phyloP scores from a whole-genome alignment of 2,113 vertebrate genomes.

The Pseudorectes ferrugineus region DNA sequence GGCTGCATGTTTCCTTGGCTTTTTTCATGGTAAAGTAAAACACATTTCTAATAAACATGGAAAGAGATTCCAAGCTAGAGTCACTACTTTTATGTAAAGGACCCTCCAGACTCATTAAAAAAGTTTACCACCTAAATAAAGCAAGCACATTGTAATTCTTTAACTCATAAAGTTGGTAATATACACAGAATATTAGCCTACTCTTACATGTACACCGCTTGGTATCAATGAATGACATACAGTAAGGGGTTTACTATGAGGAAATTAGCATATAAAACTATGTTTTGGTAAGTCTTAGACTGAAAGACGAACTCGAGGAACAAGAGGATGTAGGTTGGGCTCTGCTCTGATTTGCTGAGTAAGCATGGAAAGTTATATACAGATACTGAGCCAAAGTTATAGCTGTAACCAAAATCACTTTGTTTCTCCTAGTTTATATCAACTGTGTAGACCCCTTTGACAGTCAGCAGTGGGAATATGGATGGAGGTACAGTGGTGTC shows the following conservation, averaged over 20 bases:
- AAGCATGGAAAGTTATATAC: neutral
- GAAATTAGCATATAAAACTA: conserved; percentile 44
- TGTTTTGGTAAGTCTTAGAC: conserved; percentile 1
- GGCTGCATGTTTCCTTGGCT: conserved; percentile 22
- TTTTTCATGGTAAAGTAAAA: conserved; percentile 18
- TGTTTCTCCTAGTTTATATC: neutral
- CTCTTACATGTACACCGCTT: neutral
- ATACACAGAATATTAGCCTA: conserved; percentile 21
- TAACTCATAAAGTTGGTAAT: conserved; percentile 43
- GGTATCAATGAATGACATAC: neutral
- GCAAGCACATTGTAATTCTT: conserved; percentile 51
- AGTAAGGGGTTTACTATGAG: conserved; percentile 20
- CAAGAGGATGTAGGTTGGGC: neutral
- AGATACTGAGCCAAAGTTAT: neutral
- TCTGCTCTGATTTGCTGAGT: neutral
- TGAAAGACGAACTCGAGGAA: neutral
- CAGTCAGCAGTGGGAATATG: accelerated
- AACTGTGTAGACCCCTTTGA: neutral
- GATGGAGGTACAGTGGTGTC: neutral
- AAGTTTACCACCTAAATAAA: conserved; percentile 66
- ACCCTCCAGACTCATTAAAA: conserved; percentile 63
- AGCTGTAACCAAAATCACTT: neutral
- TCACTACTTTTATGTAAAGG: conserved; percentile 60
- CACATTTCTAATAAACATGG: conserved; percentile 60
- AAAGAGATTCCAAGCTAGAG: conserved; percentile 49